Conservation (phyloP, 2,113 vertebrate genomes). For the Taurulus bubalis region DNA sequence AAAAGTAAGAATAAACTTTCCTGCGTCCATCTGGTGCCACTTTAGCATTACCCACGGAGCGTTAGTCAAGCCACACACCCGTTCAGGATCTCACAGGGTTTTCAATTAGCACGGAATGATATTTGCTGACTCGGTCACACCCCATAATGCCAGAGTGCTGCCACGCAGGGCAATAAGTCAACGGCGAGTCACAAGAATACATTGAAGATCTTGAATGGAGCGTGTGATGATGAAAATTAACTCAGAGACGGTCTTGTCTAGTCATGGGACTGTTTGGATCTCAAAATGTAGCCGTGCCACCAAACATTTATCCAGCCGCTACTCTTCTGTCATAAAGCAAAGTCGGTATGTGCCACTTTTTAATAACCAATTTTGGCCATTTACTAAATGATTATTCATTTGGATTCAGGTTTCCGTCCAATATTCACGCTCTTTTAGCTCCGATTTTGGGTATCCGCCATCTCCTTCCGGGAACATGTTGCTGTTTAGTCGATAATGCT, state of each 20-base stretch:
- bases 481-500: background rate
- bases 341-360: background rate
- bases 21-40: conserved; percentile 15
- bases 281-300: background rate
- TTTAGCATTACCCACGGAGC: conserved; percentile 23
- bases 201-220: background rate
- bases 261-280: background rate
- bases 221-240: background rate
- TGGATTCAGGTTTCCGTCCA: background rate
- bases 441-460: background rate
- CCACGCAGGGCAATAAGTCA: conserved; percentile 18
- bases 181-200: conserved; percentile 9
- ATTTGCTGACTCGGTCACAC: conserved; percentile 37
- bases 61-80: conserved; percentile 30
- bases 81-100: conserved; percentile 40
- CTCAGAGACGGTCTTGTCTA: background rate
- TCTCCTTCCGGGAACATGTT: background rate
- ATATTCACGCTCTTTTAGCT: background rate
- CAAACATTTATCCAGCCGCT: background rate
- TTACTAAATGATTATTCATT: background rate
- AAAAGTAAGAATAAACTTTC: conserved; percentile 17
- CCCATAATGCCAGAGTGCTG: background rate
- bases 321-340: background rate
- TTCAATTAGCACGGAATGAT: conserved; percentile 52
- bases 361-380: background rate